phyloP scores from a whole-genome alignment of 2,113 vertebrate species.

The Podocnemis expansa region DNA sequence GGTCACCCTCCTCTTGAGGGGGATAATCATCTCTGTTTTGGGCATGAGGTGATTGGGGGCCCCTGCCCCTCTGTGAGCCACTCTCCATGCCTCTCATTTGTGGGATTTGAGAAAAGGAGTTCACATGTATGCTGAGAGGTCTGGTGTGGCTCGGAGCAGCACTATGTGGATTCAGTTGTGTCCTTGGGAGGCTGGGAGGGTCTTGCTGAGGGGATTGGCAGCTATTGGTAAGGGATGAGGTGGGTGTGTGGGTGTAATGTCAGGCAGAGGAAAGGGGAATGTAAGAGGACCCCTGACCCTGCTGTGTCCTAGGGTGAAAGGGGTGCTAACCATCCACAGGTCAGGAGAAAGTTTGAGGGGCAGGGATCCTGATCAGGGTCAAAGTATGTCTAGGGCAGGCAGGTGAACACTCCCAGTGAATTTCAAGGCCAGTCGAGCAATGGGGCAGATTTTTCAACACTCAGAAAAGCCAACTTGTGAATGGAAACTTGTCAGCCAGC shows the following conservation, averaged over 20 bases:
- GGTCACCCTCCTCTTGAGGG: too few relatives aligned
- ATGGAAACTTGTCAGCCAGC: too few relatives aligned
- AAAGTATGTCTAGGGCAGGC: too few relatives aligned
- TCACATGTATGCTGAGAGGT: rapidly evolving
- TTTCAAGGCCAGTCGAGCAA: not conserved
- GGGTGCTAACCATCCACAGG: not conserved
- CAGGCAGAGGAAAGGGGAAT: too few relatives aligned
- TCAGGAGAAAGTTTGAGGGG: too few relatives aligned
- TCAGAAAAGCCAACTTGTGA: too few relatives aligned
- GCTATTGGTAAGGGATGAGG: too few relatives aligned
- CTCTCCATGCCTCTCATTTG: not conserved
- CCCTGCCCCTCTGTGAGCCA: not conserved
- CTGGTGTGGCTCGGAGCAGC: not conserved
- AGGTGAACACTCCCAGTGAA: not conserved
- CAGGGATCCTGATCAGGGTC: too few relatives aligned
- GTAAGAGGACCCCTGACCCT: too few relatives aligned
- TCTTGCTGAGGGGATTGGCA: not conserved
- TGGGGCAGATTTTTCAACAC: too few relatives aligned
- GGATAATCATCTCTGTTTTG: not conserved
- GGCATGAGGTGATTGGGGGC: not conserved
- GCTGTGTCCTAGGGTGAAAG: not conserved
- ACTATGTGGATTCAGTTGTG: not conserved
- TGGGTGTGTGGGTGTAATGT: too few relatives aligned
- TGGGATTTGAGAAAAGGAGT: not conserved
- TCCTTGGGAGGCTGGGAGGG: not conserved